These are phyloP conservation scores for Drosophila aff. DNA, from an alignment of 1,140 invertebrate species.

Conservation along the genomic window DNA sequence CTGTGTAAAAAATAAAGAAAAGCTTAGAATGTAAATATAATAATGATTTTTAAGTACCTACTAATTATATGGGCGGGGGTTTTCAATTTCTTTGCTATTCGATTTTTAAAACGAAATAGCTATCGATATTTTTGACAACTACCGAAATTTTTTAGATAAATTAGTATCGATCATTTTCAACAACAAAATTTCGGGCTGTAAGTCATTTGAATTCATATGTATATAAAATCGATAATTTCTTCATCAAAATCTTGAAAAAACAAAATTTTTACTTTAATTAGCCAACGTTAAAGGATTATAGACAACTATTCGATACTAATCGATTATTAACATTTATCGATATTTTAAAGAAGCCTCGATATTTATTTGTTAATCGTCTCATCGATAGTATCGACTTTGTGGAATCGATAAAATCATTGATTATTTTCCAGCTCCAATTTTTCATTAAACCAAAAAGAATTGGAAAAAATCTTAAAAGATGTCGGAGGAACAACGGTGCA, in stretches of 20 bases:
- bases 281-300: too few relatives aligned
- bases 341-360: background rate
- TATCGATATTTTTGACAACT: background rate
- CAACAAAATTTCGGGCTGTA: too few relatives aligned
- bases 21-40: background rate
- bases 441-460: background rate
- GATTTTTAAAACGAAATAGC: background rate
- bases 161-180: background rate
- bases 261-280: background rate
- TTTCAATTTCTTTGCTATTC: too few relatives aligned
- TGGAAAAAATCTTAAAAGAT: background rate
- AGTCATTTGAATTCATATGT: background rate
- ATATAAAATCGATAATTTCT: background rate
- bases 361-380: constrained; percentile 6
- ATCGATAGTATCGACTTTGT: constrained; percentile 12
- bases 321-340: background rate
- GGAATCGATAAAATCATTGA: constrained; percentile 15
- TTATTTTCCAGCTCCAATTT: constrained; percentile 14
- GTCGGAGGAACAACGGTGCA: constrained; percentile 1
- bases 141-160: too few relatives aligned
- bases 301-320: background rate
- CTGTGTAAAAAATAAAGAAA: background rate
- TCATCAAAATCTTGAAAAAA: background rate
- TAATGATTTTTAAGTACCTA: background rate
- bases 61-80: too few relatives aligned